Evolutionary conservation across 1,140 invertebrate genomes (phyloP), one percentile per base, ranked within the genome.

Genomic region (silkworm (Bombyx mori)): DNA sequence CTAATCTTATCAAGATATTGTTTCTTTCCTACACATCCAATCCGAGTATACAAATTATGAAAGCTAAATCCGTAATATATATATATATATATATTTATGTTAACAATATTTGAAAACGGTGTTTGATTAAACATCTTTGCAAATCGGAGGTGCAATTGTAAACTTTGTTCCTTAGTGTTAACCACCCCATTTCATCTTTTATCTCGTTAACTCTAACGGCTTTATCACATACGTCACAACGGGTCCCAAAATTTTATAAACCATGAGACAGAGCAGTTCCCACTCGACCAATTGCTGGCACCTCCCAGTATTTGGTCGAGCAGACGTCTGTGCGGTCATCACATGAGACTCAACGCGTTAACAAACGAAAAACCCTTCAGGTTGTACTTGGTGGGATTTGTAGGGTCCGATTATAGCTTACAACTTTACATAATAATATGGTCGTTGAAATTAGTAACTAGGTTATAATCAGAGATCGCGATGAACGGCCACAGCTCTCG

Each of bases 211-310:
- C 50, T 42, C 62, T 69, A 69, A 65, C 54, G 42, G 63, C 61
- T 63, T 68, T 78, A 79, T 82, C 73, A 74, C 70, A 80, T 72
- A 74, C 71, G 65, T 82, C 68, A 75, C 70, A 68, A 73, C 73
- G 68, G 75, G 75, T 83, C 78, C 80, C 80, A 73, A 63, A 73
- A 75, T 79, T 76, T 75, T 68, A 71, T 73, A 78, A 77, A 77
- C 70, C 75, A 79, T 81, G 77, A 86, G 80, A 82, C 68, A 78
- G 78, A 81, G 73, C 52, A 77, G 80, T 75, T 71, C 73, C 71
- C 71, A 74, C 76, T 75, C 77, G 71, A 62, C 79, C 71, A 81
- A 80, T 8, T 10, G 18, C 50, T 35, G 50, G 26, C 4, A 5
- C 26, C 26, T 35, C 2, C 26, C 26, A 35, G 26, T 35, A 35